Conservation (phyloP, 2,113 vertebrate species). For the Bubalus kerabau region DNA sequence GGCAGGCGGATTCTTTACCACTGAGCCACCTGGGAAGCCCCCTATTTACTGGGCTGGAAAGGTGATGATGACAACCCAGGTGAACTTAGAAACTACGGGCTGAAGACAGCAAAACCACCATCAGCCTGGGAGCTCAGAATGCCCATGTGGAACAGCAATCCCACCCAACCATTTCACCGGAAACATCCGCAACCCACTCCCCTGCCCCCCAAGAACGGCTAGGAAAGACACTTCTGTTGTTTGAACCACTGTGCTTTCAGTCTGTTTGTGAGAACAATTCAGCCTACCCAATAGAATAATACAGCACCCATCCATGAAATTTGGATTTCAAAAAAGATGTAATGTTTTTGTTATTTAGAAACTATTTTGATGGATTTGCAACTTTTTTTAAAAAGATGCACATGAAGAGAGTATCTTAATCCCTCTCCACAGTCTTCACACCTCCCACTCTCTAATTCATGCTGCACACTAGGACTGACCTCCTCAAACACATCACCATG, state of each 20-base stretch:
- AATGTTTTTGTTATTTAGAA: slow-evolving; percentile 5
- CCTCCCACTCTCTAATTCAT: background rate
- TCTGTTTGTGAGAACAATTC: background rate
- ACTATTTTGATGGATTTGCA: background rate
- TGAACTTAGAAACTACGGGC: background rate
- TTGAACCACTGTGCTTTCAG: background rate
- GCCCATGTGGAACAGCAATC: background rate
- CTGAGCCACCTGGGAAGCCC: background rate
- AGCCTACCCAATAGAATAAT: background rate
- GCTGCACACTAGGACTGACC: background rate
- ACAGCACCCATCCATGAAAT: background rate
- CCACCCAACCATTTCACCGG: background rate
- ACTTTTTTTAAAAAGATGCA: background rate
- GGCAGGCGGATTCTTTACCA: background rate
- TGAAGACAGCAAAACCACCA: background rate
- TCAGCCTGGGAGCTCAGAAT: background rate
- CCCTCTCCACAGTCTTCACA: background rate
- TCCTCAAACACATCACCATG: background rate
- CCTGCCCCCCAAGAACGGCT: accelerated
- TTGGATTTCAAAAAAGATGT: background rate
- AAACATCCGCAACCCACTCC: background rate
- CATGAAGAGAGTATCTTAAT: background rate
- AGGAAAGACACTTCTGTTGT: background rate
- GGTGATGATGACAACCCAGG: background rate
- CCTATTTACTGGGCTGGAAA: background rate